phyloP scores from a whole-genome alignment of 2,888 invertebrate species.

The Melolontha melolontha region DNA sequence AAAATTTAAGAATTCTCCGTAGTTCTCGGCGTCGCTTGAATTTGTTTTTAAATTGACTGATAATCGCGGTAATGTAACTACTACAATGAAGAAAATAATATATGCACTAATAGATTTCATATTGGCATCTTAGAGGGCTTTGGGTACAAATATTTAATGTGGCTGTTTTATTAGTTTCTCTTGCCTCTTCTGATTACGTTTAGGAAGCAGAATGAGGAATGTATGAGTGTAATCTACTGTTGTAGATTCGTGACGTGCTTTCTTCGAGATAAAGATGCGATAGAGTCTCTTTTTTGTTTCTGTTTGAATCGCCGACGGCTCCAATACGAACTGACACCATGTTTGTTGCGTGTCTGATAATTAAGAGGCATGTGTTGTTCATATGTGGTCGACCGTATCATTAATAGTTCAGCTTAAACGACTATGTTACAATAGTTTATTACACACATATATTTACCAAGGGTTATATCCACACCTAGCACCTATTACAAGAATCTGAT shows the following conservation, averaged over 20 bases:
- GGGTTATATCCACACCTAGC: too few relatives aligned
- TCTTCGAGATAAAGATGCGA: slow-evolving; percentile 1
- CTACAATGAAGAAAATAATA: background rate
- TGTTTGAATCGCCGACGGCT: background rate
- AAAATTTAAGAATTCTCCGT: slow-evolving; percentile 62
- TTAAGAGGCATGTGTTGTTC: slow-evolving; percentile 22
- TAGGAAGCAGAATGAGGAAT: too few relatives aligned
- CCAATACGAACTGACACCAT: background rate
- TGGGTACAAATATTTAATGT: background rate
- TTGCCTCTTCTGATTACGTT: background rate
- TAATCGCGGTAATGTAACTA: background rate
- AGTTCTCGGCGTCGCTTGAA: slow-evolving; percentile 51
- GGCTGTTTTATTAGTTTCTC: background rate
- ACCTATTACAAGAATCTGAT: too few relatives aligned
- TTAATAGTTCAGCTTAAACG: background rate
- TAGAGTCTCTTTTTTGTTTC: background rate
- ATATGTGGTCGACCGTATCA: slow-evolving; percentile 3
- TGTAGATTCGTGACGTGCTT: background rate
- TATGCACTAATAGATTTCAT: slow-evolving; percentile 11
- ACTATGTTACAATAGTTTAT: background rate
- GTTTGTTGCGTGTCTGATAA: background rate
- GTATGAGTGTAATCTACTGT: too few relatives aligned
- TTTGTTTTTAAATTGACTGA: background rate
- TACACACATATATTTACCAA: too few relatives aligned
- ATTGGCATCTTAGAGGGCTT: slow-evolving; percentile 4